These are phyloP conservation scores for Conops quadrifasciatus DNA, from an alignment of 2,888 invertebrate species.

Conservation along the genomic window DNA sequence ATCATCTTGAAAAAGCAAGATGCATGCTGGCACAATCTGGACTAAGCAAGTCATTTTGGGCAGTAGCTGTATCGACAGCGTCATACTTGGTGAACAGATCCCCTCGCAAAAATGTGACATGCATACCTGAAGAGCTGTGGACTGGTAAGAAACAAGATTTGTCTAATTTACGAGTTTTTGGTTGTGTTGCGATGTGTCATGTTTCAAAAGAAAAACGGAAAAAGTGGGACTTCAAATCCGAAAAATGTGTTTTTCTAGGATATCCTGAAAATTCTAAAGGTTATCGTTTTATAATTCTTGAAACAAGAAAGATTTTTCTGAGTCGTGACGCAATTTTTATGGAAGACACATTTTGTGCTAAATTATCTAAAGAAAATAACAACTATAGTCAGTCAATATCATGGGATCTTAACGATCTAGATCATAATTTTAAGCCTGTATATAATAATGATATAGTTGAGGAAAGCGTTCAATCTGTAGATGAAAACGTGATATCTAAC, in stretches of 20 bases:
- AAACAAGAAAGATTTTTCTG: not conserved
- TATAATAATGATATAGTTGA: too few relatives aligned
- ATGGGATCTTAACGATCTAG: too few relatives aligned
- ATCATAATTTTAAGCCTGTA: too few relatives aligned
- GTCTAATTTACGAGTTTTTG: not conserved
- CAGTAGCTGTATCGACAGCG: slow-evolving; percentile 29
- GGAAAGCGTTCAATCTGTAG: too few relatives aligned
- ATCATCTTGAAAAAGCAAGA: slow-evolving; percentile 28
- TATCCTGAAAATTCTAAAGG: not conserved
- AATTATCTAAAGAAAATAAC: too few relatives aligned
- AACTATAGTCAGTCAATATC: too few relatives aligned
- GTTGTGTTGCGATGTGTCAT: slow-evolving; percentile 20
- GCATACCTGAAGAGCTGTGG: not conserved
- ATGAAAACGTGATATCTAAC: too few relatives aligned
- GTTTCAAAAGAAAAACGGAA: slow-evolving; percentile 24
- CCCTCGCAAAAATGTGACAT: not conserved
- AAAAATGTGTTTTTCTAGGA: not conserved
- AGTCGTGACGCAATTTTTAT: not conserved
- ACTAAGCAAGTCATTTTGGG: too few relatives aligned
- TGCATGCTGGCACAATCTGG: slow-evolving; percentile 29
- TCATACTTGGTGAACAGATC: slow-evolving; percentile 31
- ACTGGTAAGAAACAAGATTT: not conserved
- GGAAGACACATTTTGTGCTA: not conserved
- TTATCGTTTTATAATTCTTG: not conserved
- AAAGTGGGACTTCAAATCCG: slow-evolving; percentile 27